A percentile compares a stretch with the other conserved stretches of the same genome.
Conservation (phyloP, 2,797 vertebrate genomes). For the Manis crassicaudata region DNA sequence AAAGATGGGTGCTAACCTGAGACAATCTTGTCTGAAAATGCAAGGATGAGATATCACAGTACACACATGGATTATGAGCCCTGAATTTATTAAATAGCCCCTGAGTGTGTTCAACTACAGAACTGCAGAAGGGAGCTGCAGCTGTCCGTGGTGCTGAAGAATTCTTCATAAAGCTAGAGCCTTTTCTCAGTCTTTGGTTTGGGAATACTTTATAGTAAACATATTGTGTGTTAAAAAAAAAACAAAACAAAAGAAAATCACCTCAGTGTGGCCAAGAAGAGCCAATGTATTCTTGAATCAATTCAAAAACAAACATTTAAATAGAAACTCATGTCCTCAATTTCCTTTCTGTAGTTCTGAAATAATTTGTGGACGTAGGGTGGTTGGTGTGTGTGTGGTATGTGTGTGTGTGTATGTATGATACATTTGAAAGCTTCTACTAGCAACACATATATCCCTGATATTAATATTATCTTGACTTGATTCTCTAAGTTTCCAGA, state of each 20-base stretch:
- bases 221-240: neutral
- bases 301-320: neutral
- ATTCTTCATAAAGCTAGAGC: neutral
- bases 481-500: neutral
- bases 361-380: neutral
- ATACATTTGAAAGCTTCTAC: neutral
- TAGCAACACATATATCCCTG: neutral
- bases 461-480: neutral
- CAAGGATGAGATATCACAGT: neutral
- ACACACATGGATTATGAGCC: neutral
- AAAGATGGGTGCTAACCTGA: neutral
- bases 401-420: neutral
- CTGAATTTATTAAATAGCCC: neutral
- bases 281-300: neutral
- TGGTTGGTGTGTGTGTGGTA: neutral
- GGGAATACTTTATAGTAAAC: neutral
- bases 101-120: neutral
- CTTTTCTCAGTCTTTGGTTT: neutral
- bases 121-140: neutral
- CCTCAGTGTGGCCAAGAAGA: neutral
- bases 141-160: conserved; percentile 37
- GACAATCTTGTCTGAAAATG: neutral
- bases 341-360: conserved; percentile 47
- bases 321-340: neutral
- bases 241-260: neutral